Conservation (phyloP, 2,888 invertebrate genomes). For the Doris montereyensis region DNA sequence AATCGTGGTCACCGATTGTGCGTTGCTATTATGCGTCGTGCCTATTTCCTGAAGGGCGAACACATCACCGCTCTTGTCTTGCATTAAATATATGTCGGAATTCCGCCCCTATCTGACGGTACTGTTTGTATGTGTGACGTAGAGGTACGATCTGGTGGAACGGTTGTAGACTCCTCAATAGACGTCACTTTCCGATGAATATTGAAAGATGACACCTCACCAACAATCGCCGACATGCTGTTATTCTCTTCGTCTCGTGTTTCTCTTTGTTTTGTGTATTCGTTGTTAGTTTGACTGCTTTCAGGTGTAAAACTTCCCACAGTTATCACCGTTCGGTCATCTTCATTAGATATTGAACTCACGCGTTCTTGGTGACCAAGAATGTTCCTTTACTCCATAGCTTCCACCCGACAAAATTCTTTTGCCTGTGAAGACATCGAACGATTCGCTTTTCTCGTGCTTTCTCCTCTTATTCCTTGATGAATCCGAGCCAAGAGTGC, state of each 20-base stretch:
- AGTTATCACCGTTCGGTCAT: background rate
- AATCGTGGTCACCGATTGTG: too few relatives aligned
- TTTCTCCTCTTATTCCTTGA: background rate
- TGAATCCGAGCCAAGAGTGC: too few relatives aligned
- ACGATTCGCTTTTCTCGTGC: background rate
- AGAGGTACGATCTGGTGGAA: background rate
- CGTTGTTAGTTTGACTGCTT: background rate
- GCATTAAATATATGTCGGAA: constrained; percentile 41
- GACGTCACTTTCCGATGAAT: constrained; percentile 24
- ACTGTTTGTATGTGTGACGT: background rate
- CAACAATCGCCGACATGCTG: constrained; percentile 38
- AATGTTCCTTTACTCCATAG: background rate
- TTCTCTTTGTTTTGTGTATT: background rate
- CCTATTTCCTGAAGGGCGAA: constrained; percentile 43
- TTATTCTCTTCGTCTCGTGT: constrained; percentile 13
- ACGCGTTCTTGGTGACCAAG: background rate
- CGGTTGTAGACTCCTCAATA: constrained; percentile 4
- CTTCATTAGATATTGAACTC: background rate
- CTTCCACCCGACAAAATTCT: background rate
- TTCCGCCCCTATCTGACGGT: background rate
- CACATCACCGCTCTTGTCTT: constrained; percentile 38
- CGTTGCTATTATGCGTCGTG: too few relatives aligned
- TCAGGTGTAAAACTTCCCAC: background rate
- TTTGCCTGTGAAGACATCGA: background rate
- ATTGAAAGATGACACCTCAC: constrained; percentile 34